A percentile compares a stretch with the other conserved stretches of the same genome.
Evolutionary conservation across 2,113 vertebrate genomes (phyloP).

Genomic region (Mirza zaza): DNA sequence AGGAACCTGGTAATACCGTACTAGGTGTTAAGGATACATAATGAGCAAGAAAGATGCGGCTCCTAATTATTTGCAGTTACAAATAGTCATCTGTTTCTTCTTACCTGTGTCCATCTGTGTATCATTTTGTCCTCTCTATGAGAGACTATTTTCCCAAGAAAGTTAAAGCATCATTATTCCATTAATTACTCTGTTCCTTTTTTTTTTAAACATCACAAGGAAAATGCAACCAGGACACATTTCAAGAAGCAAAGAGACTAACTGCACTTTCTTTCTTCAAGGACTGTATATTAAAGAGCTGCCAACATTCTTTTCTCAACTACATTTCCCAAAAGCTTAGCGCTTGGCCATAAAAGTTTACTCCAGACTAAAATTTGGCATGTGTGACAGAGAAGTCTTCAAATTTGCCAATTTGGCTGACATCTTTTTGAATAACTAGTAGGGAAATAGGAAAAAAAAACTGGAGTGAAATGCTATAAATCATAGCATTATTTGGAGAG

Average conservation of each 20-base stretch:
- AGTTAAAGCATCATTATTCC: not conserved
- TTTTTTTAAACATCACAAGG: not conserved
- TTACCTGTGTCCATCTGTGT: not conserved
- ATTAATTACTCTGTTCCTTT: conserved; percentile 1
- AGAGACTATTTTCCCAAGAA: not conserved
- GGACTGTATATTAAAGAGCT: not conserved
- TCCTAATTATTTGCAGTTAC: not conserved
- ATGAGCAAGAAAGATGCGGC: not conserved
- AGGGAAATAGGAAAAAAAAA: conserved; percentile 36
- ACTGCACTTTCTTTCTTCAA: not conserved
- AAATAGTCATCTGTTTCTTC: not conserved
- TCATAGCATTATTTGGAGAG: not conserved
- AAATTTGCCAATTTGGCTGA: conserved; percentile 50
- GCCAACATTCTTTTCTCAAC: conserved; percentile 49
- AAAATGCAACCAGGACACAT: not conserved
- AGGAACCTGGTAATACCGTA: not conserved
- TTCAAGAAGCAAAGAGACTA: conserved; percentile 14
- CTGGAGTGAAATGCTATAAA: conserved; percentile 18
- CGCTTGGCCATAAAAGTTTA: conserved; percentile 13
- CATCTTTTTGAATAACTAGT: conserved; percentile 22
- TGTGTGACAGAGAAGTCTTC: not conserved
- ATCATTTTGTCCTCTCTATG: not conserved
- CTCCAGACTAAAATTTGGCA: conserved; percentile 25
- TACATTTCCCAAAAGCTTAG: conserved; percentile 45
- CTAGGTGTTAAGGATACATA: not conserved